A percentile compares a stretch with the other conserved stretches of the same genome.
phyloP scores from a whole-genome alignment of 1,140 invertebrate species.

The Elysia chlorotica region DNA sequence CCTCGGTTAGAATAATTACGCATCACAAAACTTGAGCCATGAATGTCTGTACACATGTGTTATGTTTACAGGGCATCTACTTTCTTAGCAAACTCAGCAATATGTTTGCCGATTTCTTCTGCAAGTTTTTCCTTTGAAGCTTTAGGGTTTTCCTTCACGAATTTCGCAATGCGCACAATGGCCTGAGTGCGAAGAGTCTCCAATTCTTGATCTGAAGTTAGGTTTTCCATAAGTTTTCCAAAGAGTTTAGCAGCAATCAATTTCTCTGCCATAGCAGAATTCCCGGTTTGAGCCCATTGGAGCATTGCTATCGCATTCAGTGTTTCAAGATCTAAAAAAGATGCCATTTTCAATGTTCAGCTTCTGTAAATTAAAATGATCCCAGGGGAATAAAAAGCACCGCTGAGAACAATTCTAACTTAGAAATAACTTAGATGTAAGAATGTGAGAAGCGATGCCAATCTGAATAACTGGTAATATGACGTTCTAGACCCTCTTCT shows the following conservation, averaged over 20 bases:
- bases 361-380: too few relatives aligned
- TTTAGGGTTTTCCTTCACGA: slow-evolving; percentile 43
- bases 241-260: slow-evolving; percentile 27
- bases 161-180: slow-evolving; percentile 39
- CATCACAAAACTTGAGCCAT: neutral
- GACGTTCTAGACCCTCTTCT: too few relatives aligned
- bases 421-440: too few relatives aligned
- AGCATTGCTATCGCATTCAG: slow-evolving; percentile 37
- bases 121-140: slow-evolving; percentile 40
- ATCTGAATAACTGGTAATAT: too few relatives aligned
- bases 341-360: too few relatives aligned
- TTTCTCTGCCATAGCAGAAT: slow-evolving; percentile 27
- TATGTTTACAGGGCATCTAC: slow-evolving; percentile 36
- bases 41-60: neutral
- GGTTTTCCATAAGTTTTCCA: slow-evolving; percentile 36
- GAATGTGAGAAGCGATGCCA: too few relatives aligned
- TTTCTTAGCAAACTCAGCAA: slow-evolving; percentile 34
- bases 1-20: too few relatives aligned
- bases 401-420: too few relatives aligned
- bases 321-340: slow-evolving; percentile 29
- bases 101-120: slow-evolving; percentile 39
- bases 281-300: slow-evolving; percentile 29
- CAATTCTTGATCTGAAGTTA: too few relatives aligned
- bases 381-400: too few relatives aligned
- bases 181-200: slow-evolving; percentile 41